Percentiles rank a stretch among this genome's conserved stretches.
Evolutionary conservation across 2,888 invertebrate species (phyloP).

Genomic region (Drosophila anceps): DNA sequence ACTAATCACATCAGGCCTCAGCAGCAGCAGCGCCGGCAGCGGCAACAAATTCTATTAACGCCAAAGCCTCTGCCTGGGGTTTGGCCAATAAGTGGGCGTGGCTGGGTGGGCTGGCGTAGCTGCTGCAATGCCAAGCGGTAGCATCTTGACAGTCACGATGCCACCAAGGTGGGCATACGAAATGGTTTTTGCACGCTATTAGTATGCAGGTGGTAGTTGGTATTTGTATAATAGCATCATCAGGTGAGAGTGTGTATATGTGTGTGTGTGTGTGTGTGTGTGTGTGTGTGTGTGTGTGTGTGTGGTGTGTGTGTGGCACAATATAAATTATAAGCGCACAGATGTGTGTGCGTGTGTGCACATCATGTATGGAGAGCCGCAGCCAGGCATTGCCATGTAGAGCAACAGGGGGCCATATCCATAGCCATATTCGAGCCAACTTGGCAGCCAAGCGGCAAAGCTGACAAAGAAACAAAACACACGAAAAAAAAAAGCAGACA

Average conservation of each 20-base stretch:
- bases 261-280: slow-evolving; percentile 26
- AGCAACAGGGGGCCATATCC: slow-evolving; percentile 61
- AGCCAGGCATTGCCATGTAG: slow-evolving; percentile 53
- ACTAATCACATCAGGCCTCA: slow-evolving; percentile 61
- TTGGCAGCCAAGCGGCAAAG: slow-evolving; percentile 34
- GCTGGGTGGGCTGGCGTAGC: neutral
- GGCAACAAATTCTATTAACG: slow-evolving; percentile 68
- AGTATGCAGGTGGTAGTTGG: slow-evolving; percentile 71
- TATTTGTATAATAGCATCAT: slow-evolving; percentile 71
- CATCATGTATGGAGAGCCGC: slow-evolving; percentile 47
- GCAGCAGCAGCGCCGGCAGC: slow-evolving; percentile 39
- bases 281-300: slow-evolving; percentile 28
- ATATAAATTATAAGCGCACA: neutral
- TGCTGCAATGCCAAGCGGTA: slow-evolving; percentile 21
- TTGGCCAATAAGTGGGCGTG: neutral
- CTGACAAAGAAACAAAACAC: slow-evolving; percentile 42
- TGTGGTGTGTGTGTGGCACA: slow-evolving; percentile 16
- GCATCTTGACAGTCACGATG: slow-evolving; percentile 37
- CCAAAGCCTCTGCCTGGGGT: neutral
- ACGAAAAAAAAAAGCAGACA: neutral
- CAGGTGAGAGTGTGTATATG: slow-evolving; percentile 19
- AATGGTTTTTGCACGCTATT: slow-evolving; percentile 52
- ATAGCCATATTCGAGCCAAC: slow-evolving; percentile 54
- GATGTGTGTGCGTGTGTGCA: slow-evolving; percentile 19
- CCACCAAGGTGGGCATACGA: slow-evolving; percentile 43